Evolutionary conservation across 2,888 invertebrate genomes (phyloP), one percentile per base, ranked within the genome.

Genomic region (Mystacides longicornis): DNA sequence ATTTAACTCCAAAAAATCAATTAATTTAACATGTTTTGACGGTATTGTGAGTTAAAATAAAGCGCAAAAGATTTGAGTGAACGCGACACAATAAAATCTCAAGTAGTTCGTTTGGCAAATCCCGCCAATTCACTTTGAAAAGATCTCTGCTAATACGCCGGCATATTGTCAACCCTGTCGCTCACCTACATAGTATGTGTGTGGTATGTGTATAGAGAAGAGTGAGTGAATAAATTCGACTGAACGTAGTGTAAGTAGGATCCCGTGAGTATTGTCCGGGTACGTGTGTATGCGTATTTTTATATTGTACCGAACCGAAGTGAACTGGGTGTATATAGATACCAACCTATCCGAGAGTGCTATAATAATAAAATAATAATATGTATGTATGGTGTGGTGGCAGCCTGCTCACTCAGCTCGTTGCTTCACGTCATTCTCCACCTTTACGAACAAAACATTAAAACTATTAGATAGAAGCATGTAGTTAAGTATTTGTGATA

Each of bases 141-240:
- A 49, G 55, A 42, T 51, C 27, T 46, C 54, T 54, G 51, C 54
- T 58, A 51, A 54, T 54, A 37, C 16, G 52, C 59, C 59, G 59
- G 59, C 52, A 59, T 50, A 57, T 59, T 59, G 59, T 59, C 59
- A 57, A 59, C 59, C 56, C 59, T 59, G 59, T 37, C n/a, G n/a
- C n/a, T n/a, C n/a, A n/a, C n/a, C n/a, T n/a, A n/a, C n/a, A n/a
- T n/a, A n/a, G 37, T 37, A 14, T 37, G 37, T 37, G 16, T 14
- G 5, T 27, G 11, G 27, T 27, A 11, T 27, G 27, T 27, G 11
- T 27, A 11, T 5, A 27, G 27, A 7, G 27, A 27, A 27, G 7
- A 27, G 27, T 27, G 27, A 27, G 11, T n/a, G n/a, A n/a, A n/a
- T n/a, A n/a, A n/a, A n/a, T n/a, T n/a, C n/a, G n/a, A n/a, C n/a